Evolutionary conservation across 2,888 invertebrate species (phyloP).

Genomic region (Stenchaetothrips biformis): DNA sequence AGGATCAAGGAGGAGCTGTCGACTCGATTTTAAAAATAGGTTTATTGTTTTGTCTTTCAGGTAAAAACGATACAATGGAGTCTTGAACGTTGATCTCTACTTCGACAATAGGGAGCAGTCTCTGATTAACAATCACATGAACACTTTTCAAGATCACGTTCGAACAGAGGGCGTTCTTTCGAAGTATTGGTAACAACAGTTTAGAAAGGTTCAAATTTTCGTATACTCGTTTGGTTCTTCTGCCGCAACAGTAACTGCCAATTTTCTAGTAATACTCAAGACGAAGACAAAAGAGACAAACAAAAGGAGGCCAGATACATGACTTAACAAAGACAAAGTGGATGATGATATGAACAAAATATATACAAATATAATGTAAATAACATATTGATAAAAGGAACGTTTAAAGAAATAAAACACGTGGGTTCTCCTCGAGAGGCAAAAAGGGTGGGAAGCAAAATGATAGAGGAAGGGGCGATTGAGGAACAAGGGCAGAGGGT

Average conservation of each 20-base stretch:
- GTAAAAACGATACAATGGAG: background rate
- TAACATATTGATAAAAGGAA: background rate
- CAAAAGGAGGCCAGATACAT: background rate
- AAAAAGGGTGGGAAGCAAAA: background rate
- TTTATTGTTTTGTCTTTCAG: background rate
- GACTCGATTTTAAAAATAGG: background rate
- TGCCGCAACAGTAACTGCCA: background rate
- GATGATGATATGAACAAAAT: background rate
- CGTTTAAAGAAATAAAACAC: background rate
- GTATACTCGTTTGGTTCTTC: background rate
- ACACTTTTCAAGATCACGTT: conserved; percentile 23
- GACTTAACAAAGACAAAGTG: background rate
- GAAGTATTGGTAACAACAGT: conserved; percentile 3
- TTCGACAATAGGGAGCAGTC: background rate
- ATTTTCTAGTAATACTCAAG: background rate
- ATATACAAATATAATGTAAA: background rate
- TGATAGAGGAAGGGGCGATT: background rate
- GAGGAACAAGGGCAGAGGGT: background rate
- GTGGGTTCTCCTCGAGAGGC: background rate
- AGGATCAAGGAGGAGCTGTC: background rate
- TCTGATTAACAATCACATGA: conserved; percentile 21
- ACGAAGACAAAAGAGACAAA: background rate
- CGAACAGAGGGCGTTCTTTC: background rate
- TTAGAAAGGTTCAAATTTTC: conserved; percentile 2
- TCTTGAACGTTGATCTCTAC: conserved; percentile 19